These are phyloP conservation scores for Sphaerophoria taeniata DNA, from an alignment of 2,888 invertebrate genomes.

Conservation along the genomic window DNA sequence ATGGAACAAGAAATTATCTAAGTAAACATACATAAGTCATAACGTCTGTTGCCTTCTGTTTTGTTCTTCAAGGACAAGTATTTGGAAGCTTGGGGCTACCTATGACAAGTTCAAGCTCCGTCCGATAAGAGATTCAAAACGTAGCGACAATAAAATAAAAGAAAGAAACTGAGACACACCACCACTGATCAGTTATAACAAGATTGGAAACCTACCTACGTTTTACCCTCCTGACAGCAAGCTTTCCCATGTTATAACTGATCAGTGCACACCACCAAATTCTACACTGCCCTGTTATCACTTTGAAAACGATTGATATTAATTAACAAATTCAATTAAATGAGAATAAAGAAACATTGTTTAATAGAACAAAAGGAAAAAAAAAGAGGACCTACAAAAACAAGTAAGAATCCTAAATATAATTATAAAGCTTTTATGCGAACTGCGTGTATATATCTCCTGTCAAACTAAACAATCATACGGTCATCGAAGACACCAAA, in stretches of 20 bases:
- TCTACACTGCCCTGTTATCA: background rate
- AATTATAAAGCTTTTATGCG: conserved; percentile 71
- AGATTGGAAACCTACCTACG: too few species aligned
- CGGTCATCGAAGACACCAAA: conserved; percentile 38
- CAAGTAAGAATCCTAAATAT: conserved; percentile 49
- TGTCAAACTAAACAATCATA: conserved; percentile 27
- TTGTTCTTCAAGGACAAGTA: background rate
- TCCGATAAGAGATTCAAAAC: too few species aligned
- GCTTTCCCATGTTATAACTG: too few species aligned
- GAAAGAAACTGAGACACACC: too few species aligned
- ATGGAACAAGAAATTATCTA: conserved; percentile 59
- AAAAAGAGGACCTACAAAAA: conserved; percentile 51
- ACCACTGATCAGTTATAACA: too few species aligned
- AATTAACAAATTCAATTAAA: conserved; percentile 71
- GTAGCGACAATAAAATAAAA: too few species aligned
- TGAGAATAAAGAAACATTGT: conserved; percentile 35
- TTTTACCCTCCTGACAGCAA: too few species aligned
- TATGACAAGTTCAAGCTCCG: too few species aligned
- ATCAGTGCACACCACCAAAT: too few species aligned
- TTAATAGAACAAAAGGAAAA: conserved; percentile 36
- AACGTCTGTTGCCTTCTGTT: conserved; percentile 18
- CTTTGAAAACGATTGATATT: conserved; percentile 71
- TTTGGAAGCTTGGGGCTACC: background rate
- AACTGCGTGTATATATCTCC: conserved; percentile 52
- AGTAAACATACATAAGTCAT: conserved; percentile 45